Percentiles rank a stretch among this genome's conserved stretches.
Evolutionary conservation across 2,888 invertebrate genomes (phyloP).

Genomic region (Oscheius onirici): DNA sequence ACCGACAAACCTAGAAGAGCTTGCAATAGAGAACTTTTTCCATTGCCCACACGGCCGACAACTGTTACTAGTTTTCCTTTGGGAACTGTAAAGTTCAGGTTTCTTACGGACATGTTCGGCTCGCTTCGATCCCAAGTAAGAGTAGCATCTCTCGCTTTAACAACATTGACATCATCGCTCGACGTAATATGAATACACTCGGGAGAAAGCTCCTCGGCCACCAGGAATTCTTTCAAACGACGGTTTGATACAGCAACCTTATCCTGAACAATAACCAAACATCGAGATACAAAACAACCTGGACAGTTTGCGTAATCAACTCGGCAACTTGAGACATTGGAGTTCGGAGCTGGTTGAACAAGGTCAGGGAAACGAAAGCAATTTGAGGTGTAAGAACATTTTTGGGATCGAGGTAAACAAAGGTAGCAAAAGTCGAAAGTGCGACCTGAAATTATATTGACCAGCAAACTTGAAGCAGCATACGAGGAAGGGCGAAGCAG

Average conservation of each 20-base stretch:
- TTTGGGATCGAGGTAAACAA: constrained; percentile 59
- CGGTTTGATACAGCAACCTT: constrained; percentile 65
- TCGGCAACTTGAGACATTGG: constrained; percentile 88
- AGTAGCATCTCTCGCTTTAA: constrained; percentile 54
- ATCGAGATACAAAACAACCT: constrained; percentile 22
- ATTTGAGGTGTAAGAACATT: constrained; percentile 75
- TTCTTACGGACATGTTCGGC: constrained; percentile 33
- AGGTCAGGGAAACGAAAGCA: constrained; percentile 94
- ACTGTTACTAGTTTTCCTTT: constrained; percentile 63
- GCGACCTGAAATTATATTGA: constrained; percentile 52
- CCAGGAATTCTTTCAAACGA: constrained; percentile 67
- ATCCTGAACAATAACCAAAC: not conserved
- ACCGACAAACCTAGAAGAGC: constrained; percentile 75
- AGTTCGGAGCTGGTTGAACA: constrained; percentile 95
- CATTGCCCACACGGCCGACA: constrained; percentile 68
- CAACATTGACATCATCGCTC: constrained; percentile 58
- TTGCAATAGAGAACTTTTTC: constrained; percentile 78
- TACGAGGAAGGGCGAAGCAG: constrained; percentile 67
- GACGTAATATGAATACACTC: constrained; percentile 41
- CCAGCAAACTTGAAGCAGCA: not conserved
- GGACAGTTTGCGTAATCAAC: constrained; percentile 68
- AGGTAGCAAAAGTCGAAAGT: constrained; percentile 69
- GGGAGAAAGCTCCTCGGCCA: constrained; percentile 51
- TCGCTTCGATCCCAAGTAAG: constrained; percentile 62
- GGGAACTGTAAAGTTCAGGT: constrained; percentile 77